A percentile compares a stretch with the other conserved stretches of the same genome.
These are phyloP conservation scores for Synergus laeviventris DNA, from an alignment of 2,888 invertebrate genomes.

Conservation along the genomic window DNA sequence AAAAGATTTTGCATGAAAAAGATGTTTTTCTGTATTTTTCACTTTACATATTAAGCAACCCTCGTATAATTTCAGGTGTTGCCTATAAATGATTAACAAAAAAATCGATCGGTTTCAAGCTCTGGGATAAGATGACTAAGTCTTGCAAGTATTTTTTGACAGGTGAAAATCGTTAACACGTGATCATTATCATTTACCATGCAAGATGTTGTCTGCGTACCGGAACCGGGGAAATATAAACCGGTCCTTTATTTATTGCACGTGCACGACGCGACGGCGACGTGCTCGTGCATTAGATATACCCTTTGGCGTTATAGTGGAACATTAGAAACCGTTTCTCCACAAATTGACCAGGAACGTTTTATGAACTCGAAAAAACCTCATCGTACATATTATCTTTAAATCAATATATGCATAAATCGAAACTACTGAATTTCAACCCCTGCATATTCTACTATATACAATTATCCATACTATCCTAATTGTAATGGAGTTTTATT, in stretches of 20 bases:
- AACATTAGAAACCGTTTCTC: conserved; percentile 30
- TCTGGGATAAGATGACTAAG: conserved; percentile 11
- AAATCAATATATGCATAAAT: background rate
- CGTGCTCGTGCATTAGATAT: conserved; percentile 49
- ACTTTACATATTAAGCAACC: no score
- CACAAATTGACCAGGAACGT: background rate
- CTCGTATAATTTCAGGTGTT: background rate
- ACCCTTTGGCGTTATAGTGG: conserved; percentile 44
- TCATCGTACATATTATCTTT: background rate
- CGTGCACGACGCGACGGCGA: conserved; percentile 52
- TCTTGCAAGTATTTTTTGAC: conserved; percentile 37
- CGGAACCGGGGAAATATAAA: conserved; percentile 51
- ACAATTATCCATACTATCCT: no score
- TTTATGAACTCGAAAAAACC: background rate
- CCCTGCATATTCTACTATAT: no score
- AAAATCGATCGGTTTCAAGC: conserved; percentile 3
- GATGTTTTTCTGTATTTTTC: no score
- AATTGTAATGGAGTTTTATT: no score
- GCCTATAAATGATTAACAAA: background rate
- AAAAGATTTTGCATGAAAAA: no score
- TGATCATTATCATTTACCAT: conserved; percentile 45
- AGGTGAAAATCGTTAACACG: conserved; percentile 49
- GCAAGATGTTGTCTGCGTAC: conserved; percentile 44
- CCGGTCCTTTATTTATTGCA: conserved; percentile 55
- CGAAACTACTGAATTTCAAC: background rate